Base-by-base conservation (phyloP, 2,888 invertebrate species). In the Escarpia spicata region DNA sequence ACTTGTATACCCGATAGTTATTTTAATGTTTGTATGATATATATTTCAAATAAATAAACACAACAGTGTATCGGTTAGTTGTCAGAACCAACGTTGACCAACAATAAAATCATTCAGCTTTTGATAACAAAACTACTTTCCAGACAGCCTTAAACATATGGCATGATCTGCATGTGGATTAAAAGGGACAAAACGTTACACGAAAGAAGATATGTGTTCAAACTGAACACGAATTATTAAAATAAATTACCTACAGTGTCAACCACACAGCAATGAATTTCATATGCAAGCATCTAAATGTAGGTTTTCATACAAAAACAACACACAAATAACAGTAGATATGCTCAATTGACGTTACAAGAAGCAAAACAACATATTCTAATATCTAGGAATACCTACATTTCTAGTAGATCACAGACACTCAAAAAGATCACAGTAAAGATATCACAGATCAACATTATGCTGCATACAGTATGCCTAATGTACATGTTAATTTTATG, bases 381-480 rank as follows among this genome's bases (percentile, higher is more conserved):
- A 75, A 75, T 26, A 75, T 75, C 75, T 75, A 75, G 19, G 75
- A 75, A 15, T 75, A 75, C n/a, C 75, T 75, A 75, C 3, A 75
- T 75, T 26, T 75, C 52, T 52, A 75, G 75, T 3, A 75, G 75
- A 75, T 75, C 75, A 75, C 75, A 75, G 75, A 52, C 52, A 52
- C 52, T 52, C 52, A 52, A 52, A 52, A 75, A 75, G 75, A 75
- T 75, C 75, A 75, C 75, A 75, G 26, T 19, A 75, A 75, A 75
- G 75, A 75, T 75, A 75, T 75, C 75, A 75, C 75, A 75, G 75
- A 75, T 75, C 75, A 75, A n/a, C 75, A 26, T 75, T 75, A 75
- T 75, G 75, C 75, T 75, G 75, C 75, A 75, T 75, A 75, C 75
- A 26, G 26, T 75, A 75, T n/a, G 19, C 75, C 75, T 75, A 75